Evolutionary conservation across 2,797 vertebrate species (phyloP), one percentile per base, ranked within the genome.

Genomic region (Falco columbarius): DNA sequence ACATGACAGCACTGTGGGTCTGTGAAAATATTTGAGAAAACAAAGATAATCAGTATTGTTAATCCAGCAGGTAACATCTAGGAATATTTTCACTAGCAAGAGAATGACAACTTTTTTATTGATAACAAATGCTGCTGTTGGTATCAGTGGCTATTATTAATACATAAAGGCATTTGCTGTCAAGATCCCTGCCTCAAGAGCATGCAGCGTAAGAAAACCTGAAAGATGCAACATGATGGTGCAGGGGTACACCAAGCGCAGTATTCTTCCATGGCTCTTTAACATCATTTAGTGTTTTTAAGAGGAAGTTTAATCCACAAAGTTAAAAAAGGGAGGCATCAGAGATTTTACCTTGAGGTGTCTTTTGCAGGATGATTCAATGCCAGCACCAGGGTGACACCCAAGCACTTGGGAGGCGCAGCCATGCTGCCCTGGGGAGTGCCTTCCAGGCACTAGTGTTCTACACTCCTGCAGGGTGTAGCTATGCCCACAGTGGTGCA

Each of bases 121-220:
- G 1, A 63, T 67, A 55, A 51, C 23, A 90, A 76, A 24, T 20
- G 18, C 13, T 55, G 34, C 42, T 1, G 8, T 1, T 56, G 15
- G 19, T 59, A 42, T 44, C 71, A 54, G 0, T 4, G 32, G 52
- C 49, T 90, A 34, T 38, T 80, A 22, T 4, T 61, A 82, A 87
- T 8, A n/a, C 12, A 47, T 15, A 51, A 84, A 73, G 17, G 14
- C 8, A 56, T 52, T 32, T 12, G 4, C 70, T 54, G 11, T 44
- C 12, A 77, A 46, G 2, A 81, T n/a, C 14, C 34, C 24, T 7
- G 51, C 52, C 54, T 30, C 21, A 52, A 80, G 65, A 81, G 4
- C 70, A 59, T 0, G 0, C 3, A 42, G 32, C 3, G 1, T 46
- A 58, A 65, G 26, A 86, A 81, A 79, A 30, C 12, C 14, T 3